phyloP scores from a whole-genome alignment of 2,888 invertebrate species.

The Meganola albula region DNA sequence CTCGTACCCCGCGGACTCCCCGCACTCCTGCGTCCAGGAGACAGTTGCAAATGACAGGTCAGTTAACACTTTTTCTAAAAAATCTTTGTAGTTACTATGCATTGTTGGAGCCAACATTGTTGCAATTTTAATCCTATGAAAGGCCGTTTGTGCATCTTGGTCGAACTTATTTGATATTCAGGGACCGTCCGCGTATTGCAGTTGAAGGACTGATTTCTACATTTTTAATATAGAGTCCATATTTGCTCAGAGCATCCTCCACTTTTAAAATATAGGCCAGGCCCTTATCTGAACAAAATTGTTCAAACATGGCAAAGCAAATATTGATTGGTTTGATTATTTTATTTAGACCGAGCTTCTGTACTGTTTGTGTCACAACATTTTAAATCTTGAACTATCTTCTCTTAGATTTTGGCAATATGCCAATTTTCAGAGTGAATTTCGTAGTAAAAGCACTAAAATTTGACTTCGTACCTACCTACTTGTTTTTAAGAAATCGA shows the following conservation, averaged over 20 bases:
- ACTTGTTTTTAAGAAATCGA: too few species aligned
- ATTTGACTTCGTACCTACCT: too few species aligned
- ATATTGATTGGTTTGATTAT: constrained; percentile 20
- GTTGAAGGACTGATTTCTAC: constrained; percentile 26
- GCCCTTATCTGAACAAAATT: constrained; percentile 13
- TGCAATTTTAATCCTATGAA: constrained; percentile 11
- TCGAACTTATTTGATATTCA: constrained; percentile 33
- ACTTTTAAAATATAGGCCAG: constrained; percentile 28
- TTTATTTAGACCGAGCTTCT: constrained; percentile 19
- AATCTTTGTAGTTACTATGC: constrained; percentile 7
- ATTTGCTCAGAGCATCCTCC: constrained; percentile 22
- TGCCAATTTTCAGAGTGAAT: constrained; percentile 20
- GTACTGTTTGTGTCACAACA: constrained; percentile 16
- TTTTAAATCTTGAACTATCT: constrained; percentile 15
- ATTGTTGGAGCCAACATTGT: constrained; percentile 5
- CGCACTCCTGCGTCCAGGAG: constrained; percentile 69
- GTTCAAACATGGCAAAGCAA: constrained; percentile 18
- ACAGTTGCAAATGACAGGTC: constrained; percentile 75
- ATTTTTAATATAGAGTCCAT: constrained; percentile 25
- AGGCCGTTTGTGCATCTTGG: constrained; percentile 14
- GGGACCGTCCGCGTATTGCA: constrained; percentile 33
- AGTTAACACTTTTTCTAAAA: constrained; percentile 28
- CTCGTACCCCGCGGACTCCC: constrained; percentile 66
- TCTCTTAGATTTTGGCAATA: constrained; percentile 19
- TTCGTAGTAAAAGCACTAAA: too few species aligned